These are phyloP conservation scores for Steatornis caripensis DNA, from an alignment of 2,113 vertebrate species.

Conservation along the genomic window DNA sequence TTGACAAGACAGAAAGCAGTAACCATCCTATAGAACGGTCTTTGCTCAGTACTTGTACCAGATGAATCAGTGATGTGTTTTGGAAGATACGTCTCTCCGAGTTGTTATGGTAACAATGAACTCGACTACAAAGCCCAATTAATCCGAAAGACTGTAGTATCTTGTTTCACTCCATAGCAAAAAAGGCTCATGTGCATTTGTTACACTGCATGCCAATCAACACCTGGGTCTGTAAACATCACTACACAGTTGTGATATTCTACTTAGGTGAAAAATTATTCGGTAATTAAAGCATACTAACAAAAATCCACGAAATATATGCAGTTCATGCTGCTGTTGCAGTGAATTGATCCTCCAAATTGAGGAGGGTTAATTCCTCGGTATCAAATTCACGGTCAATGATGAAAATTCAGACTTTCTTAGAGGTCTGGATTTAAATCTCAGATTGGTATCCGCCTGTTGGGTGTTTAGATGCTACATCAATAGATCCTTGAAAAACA, in stretches of 20 bases:
- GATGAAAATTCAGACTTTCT: not conserved
- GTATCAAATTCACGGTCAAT: not conserved
- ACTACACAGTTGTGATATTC: not conserved
- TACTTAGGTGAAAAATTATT: not conserved
- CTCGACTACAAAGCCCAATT: not conserved
- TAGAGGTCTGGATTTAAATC: not conserved
- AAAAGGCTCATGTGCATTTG: conserved; percentile 4
- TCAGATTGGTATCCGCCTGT: not conserved
- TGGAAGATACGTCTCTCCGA: not conserved
- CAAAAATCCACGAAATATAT: not conserved
- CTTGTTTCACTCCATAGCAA: not conserved
- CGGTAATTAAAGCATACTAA: not conserved
- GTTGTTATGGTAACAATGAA: conserved; percentile 67
- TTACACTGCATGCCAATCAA: not conserved
- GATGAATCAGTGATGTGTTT: conserved; percentile 16
- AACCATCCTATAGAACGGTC: not conserved
- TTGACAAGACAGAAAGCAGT: not conserved
- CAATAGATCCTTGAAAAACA: not conserved
- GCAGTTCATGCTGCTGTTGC: not conserved
- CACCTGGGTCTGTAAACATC: not conserved
- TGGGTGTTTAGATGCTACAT: not conserved
- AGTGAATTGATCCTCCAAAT: not conserved
- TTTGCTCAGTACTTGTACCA: not conserved
- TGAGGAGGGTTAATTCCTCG: not conserved
- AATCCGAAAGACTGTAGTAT: conserved; percentile 1